Base-by-base conservation (phyloP, 1,140 invertebrate genomes). In the Monomorium pharaonis region DNA sequence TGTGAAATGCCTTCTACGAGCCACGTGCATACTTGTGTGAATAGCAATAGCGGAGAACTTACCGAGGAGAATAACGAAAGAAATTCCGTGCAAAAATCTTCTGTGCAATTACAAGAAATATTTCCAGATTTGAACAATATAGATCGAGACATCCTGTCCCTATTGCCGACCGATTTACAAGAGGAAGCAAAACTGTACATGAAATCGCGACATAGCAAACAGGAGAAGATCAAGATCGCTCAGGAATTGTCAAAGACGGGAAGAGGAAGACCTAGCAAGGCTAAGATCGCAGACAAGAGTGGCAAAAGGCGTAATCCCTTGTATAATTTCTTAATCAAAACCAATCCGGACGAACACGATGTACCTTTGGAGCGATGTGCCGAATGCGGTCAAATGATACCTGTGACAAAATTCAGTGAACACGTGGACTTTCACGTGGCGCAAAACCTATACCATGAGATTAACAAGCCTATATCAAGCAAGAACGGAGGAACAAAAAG, bases 341-440 rank as follows among this genome's bases (percentile, higher is more conserved):
- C 84, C 16, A 78, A 77, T 37, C 33, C 75, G 0, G 65, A 30
- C 78, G 67, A 69, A 10, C 7, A 10, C 7, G 56, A 87, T 7
- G 30, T 76, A 2, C 87, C 85, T 54, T 92, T 95, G 56, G 93
- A 96, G 90, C 94, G 94, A 63, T 98, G 97, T 92, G 10, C 92
- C 2, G 95, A 97, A 89, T 98, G 97, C 91, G 95, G 96, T 80
- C 96, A 96, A 89, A 95, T 94, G 88, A 95, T 98, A 47, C 91
- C 94, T 37, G 21, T 94, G n/a, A 94, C 94, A 6, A 96, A 96
- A 84, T 95, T 96, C 91, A 83, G 92, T 16, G 96, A 97, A 89
- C 97, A 98, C 92, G 93, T 95, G 77, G 97, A 98, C 94, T 97
- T 96, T 93, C 97, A 98, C 92, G 93, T 96, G 84, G 97, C 97